Conservation (phyloP, 2,113 vertebrate genomes). For the Halcyon malimbica region DNA sequence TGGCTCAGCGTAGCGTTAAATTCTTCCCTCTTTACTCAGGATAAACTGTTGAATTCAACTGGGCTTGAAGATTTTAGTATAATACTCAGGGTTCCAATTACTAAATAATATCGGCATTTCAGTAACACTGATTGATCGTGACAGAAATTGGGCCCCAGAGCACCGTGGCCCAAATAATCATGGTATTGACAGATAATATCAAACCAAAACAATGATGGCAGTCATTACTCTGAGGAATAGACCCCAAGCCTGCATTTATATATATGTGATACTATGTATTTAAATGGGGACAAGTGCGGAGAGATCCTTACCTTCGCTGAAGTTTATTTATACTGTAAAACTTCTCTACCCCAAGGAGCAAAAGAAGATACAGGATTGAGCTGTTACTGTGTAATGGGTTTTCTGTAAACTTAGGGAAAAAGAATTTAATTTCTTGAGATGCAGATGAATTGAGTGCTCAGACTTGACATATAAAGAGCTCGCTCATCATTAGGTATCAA, state of each 20-base stretch:
- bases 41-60: slow-evolving; percentile 5
- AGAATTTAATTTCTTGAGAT: neutral
- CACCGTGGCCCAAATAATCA: neutral
- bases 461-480: neutral
- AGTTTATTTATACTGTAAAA: neutral
- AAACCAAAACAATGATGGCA: neutral
- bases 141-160: slow-evolving; percentile 7
- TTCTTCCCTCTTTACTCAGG: neutral
- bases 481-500: neutral
- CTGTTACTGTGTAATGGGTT: neutral
- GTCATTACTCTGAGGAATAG: slow-evolving; percentile 5
- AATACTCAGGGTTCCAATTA: neutral
- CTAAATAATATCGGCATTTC: neutral
- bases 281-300: neutral
- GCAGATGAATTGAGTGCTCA: neutral
- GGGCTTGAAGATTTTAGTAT: neutral
- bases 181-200: neutral
- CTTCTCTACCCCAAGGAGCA: neutral
- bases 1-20: neutral
- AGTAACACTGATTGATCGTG: neutral
- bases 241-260: neutral
- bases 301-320: neutral
- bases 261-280: neutral
- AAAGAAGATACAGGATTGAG: neutral
- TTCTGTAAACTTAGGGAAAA: neutral